Conservation (phyloP, 1,140 invertebrate species). For the Vanessa atalanta region DNA sequence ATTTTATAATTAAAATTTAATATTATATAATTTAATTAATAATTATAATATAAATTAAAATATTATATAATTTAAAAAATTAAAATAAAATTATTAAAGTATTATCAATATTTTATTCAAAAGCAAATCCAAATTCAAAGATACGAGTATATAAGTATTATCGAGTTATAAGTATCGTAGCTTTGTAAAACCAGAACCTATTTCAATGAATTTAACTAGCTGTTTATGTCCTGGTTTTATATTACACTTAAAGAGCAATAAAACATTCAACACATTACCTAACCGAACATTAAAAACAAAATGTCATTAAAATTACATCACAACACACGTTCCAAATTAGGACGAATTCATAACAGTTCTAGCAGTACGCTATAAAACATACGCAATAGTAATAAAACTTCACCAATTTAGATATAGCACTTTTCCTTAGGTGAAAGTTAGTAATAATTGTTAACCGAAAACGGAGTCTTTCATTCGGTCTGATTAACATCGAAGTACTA, state of each 20-base stretch:
- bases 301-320: conserved; percentile 12
- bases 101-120: too few species aligned
- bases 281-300: background rate
- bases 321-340: conserved; percentile 11
- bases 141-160: too few species aligned
- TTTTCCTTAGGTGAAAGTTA: conserved; percentile 58
- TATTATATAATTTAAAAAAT: too few species aligned
- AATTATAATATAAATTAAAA: too few species aligned
- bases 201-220: too few species aligned
- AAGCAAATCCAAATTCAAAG: too few species aligned
- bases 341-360: background rate
- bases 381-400: conserved; percentile 43
- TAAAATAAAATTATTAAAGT: too few species aligned
- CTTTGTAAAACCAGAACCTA: too few species aligned
- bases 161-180: too few species aligned
- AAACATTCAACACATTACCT: background rate
- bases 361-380: conserved; percentile 16
- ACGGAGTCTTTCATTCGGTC: conserved; percentile 41
- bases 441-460: conserved; percentile 49
- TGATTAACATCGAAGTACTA: conserved; percentile 50
- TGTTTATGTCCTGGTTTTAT: background rate
- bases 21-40: too few species aligned
- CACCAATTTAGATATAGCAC: conserved; percentile 47
- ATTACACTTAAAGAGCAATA: background rate
- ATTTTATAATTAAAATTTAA: too few species aligned